Conservation (phyloP, 2,888 invertebrate species). For the Arge pagana region DNA sequence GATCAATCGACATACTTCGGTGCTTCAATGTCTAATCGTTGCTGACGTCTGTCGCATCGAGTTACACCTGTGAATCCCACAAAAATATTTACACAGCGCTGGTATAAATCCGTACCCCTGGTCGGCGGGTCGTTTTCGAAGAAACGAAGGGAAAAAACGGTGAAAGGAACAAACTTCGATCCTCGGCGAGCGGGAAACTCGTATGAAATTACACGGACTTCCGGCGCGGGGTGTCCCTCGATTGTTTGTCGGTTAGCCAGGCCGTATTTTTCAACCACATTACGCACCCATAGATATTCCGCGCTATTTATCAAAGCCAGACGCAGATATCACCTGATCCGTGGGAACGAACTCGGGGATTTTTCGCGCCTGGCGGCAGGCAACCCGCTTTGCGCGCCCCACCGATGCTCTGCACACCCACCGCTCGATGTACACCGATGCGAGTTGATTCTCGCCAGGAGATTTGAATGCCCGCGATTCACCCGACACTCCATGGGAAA, state of each 20-base stretch:
- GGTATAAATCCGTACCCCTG: conserved; percentile 8
- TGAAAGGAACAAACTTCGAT: conserved; percentile 27
- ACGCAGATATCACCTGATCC: neutral
- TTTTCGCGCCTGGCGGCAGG: conserved; percentile 3
- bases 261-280: conserved; percentile 3
- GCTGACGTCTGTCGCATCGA: too few species aligned
- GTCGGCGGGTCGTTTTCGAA: neutral
- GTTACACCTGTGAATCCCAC: conserved; percentile 18
- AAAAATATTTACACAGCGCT: conserved; percentile 11
- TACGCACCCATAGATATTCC: conserved; percentile 9
- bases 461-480: too few species aligned
- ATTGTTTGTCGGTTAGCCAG: neutral
- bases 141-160: conserved; percentile 5
- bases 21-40: too few species aligned
- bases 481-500: too few species aligned
- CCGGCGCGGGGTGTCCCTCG: conserved; percentile 32
- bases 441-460: too few species aligned
- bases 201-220: conserved; percentile 47
- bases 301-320: neutral
- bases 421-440: too few species aligned
- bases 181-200: conserved; percentile 30
- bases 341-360: neutral
- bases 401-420: too few species aligned
- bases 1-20: too few species aligned
- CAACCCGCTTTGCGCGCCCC: neutral